Conservation (phyloP, 2,888 invertebrate species). For the Tinea semifulvella region DNA sequence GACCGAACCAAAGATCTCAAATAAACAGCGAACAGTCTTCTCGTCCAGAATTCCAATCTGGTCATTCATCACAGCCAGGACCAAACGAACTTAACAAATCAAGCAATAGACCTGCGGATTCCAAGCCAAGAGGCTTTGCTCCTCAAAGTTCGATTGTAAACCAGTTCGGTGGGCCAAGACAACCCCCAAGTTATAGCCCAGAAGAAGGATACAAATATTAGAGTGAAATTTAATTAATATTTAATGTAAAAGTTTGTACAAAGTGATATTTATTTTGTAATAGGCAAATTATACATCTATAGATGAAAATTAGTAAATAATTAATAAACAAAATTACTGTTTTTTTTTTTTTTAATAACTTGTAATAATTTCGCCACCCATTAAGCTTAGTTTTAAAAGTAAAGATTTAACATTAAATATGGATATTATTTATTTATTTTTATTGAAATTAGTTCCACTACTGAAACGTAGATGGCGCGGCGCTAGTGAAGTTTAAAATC, state of each 20-base stretch:
- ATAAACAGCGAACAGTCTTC: too few species aligned
- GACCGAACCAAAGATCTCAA: slow-evolving; percentile 3
- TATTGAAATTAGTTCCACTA: too few species aligned
- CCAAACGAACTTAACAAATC: slow-evolving; percentile 25
- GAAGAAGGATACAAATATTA: slow-evolving; percentile 58
- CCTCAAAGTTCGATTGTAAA: slow-evolving; percentile 18
- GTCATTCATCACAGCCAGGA: not conserved
- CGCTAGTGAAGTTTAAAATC: not conserved
- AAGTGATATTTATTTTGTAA: slow-evolving; percentile 12
- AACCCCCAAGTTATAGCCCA: slow-evolving; percentile 50
- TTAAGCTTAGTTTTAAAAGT: too few species aligned
- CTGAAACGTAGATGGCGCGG: too few species aligned
- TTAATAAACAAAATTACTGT: not conserved
- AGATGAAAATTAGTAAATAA: slow-evolving; percentile 8
- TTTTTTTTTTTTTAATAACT: not conserved
- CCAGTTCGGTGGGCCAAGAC: slow-evolving; percentile 44
- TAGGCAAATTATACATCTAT: slow-evolving; percentile 3
- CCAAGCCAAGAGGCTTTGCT: slow-evolving; percentile 16
- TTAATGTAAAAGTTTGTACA: slow-evolving; percentile 4
- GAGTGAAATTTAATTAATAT: not conserved
- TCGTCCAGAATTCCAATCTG: slow-evolving; percentile 8
- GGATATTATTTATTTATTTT: too few species aligned
- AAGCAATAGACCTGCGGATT: slow-evolving; percentile 27
- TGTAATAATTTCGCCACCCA: slow-evolving; percentile 4
- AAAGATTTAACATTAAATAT: too few species aligned